These are phyloP conservation scores for Clitarchus hookeri DNA, from an alignment of 2,888 invertebrate species.

Conservation along the genomic window DNA sequence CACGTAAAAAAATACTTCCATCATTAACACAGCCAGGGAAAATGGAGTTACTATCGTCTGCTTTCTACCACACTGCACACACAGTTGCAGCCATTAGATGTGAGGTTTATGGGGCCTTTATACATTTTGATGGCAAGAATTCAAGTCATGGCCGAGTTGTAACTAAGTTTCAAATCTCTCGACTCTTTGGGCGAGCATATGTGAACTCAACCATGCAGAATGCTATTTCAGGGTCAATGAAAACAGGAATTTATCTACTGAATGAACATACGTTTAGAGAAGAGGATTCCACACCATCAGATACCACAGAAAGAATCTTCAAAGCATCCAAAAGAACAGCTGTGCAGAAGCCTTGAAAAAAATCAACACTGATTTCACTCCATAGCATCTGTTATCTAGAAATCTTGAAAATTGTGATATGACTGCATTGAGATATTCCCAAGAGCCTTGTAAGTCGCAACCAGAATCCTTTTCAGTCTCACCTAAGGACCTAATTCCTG, in stretches of 20 bases:
- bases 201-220: constrained; percentile 18
- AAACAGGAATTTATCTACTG: constrained; percentile 29
- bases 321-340: background rate
- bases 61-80: constrained; percentile 31
- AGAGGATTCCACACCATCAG: constrained; percentile 22
- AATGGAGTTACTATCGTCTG: constrained; percentile 26
- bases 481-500: too few relatives aligned
- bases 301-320: background rate
- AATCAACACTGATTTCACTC: too few relatives aligned
- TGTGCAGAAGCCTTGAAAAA: too few relatives aligned
- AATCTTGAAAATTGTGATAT: too few relatives aligned
- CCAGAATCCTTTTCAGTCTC: too few relatives aligned
- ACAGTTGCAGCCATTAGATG: constrained; percentile 34
- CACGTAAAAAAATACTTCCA: constrained; percentile 37
- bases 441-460: too few relatives aligned
- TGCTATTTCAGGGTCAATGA: constrained; percentile 28
- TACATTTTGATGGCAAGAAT: constrained; percentile 24
- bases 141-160: constrained; percentile 30
- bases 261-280: constrained; percentile 27
- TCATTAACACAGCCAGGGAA: constrained; percentile 30
- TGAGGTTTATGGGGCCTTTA: constrained; percentile 25
- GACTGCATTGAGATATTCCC: too few relatives aligned
- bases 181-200: constrained; percentile 30
- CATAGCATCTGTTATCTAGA: too few relatives aligned
- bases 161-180: constrained; percentile 32